These are phyloP conservation scores for Spialia ferax DNA, from an alignment of 2,888 invertebrate genomes.

Conservation along the genomic window DNA sequence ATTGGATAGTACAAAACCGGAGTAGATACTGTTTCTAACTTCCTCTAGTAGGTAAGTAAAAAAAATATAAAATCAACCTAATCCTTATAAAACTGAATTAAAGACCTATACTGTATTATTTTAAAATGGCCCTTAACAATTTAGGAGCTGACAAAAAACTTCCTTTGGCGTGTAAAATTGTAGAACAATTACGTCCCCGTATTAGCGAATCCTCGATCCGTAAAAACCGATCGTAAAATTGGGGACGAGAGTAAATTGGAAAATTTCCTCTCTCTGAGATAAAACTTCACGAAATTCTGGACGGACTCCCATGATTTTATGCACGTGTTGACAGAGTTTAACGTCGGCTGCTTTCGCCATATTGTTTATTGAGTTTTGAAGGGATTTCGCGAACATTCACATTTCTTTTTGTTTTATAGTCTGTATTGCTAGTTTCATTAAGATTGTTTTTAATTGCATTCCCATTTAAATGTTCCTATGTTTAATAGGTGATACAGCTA, in stretches of 20 bases:
- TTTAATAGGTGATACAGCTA: too few species aligned
- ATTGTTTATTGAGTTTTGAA: slow-evolving; percentile 15
- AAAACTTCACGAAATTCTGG: slow-evolving; percentile 33
- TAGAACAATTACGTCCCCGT: slow-evolving; percentile 8
- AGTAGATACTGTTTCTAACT: too few species aligned
- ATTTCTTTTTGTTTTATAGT: not conserved
- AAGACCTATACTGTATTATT: too few species aligned
- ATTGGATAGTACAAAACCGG: too few species aligned
- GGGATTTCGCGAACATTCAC: not conserved
- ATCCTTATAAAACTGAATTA: too few species aligned
- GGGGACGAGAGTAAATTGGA: slow-evolving; percentile 29
- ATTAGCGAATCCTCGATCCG: slow-evolving; percentile 15
- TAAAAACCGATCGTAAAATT: slow-evolving; percentile 27
- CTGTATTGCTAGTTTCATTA: slow-evolving; percentile 6
- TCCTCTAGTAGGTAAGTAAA: too few species aligned
- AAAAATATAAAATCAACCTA: too few species aligned
- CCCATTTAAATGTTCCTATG: too few species aligned
- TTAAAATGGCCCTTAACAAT: too few species aligned
- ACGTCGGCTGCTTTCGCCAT: slow-evolving; percentile 7
- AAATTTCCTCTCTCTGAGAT: slow-evolving; percentile 29
- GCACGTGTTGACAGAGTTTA: slow-evolving; percentile 33
- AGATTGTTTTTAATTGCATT: not conserved
- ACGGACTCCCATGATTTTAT: slow-evolving; percentile 33
- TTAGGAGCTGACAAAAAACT: not conserved
- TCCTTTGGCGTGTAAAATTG: not conserved